Conservation (phyloP, 1,140 invertebrate genomes). For the Hylaeus anthracinus region DNA sequence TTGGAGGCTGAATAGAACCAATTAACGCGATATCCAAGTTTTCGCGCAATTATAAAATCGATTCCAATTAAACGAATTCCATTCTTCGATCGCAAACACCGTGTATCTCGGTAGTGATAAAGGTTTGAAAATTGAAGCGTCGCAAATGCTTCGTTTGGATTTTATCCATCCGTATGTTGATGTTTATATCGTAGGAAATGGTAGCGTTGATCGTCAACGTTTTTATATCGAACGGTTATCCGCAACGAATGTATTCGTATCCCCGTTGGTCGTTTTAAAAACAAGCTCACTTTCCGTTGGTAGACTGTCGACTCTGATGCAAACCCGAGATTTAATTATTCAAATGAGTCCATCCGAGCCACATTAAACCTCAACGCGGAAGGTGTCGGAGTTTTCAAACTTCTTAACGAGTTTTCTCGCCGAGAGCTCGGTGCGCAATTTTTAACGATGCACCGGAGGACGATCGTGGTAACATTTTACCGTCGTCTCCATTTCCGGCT, state of each 20-base stretch:
- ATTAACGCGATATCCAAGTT: no score
- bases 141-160: no score
- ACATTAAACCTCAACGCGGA: neutral
- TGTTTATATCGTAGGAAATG: no score
- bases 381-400: neutral
- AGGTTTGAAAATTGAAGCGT: no score
- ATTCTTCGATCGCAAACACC: no score
- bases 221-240: no score
- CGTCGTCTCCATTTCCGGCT: neutral
- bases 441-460: neutral
- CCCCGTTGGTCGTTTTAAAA: neutral
- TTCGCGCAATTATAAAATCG: no score
- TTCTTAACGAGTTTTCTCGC: neutral
- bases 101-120: no score
- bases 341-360: neutral
- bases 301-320: neutral
- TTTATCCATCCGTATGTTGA: no score
- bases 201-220: no score
- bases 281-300: neutral
- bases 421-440: neutral
- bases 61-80: no score
- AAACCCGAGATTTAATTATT: conserved; percentile 5
- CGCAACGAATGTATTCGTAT: neutral
- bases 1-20: no score
- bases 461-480: neutral